Conservation (phyloP, 2,888 invertebrate species). For the Rotaria magnacalcarata region DNA sequence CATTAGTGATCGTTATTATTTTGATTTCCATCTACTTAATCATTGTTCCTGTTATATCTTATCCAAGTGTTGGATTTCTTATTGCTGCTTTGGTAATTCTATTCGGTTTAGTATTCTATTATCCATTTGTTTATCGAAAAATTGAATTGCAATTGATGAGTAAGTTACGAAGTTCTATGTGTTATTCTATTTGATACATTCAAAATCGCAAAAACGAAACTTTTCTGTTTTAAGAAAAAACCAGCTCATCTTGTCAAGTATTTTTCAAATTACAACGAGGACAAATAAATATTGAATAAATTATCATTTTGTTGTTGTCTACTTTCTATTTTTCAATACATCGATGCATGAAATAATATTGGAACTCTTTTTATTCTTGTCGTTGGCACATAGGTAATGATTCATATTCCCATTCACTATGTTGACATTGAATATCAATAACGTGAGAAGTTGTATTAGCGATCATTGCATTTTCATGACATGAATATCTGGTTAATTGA, state of each 20-base stretch:
- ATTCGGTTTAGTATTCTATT: neutral
- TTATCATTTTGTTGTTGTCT: neutral
- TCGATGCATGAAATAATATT: too few species aligned
- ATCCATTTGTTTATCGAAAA: neutral
- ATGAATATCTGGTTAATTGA: neutral
- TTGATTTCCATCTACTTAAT: neutral
- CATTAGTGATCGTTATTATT: neutral
- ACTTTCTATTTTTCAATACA: too few species aligned
- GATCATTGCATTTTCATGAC: neutral
- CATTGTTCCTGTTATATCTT: neutral
- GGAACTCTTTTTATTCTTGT: neutral
- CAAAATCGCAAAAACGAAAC: neutral
- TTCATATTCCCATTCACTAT: neutral
- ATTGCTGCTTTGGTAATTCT: neutral
- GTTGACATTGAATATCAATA: neutral
- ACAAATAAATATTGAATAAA: neutral
- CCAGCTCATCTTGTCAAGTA: neutral
- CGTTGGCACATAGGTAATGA: neutral
- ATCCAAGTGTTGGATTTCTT: neutral
- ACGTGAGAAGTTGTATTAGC: neutral
- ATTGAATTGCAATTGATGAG: neutral
- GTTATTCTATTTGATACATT: neutral
- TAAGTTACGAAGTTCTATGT: neutral
- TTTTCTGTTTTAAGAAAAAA: neutral
- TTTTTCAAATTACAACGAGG: slow-evolving; percentile 27